phyloP scores from a whole-genome alignment of 2,113 vertebrate genomes.

The Psephotus haematonotus region DNA sequence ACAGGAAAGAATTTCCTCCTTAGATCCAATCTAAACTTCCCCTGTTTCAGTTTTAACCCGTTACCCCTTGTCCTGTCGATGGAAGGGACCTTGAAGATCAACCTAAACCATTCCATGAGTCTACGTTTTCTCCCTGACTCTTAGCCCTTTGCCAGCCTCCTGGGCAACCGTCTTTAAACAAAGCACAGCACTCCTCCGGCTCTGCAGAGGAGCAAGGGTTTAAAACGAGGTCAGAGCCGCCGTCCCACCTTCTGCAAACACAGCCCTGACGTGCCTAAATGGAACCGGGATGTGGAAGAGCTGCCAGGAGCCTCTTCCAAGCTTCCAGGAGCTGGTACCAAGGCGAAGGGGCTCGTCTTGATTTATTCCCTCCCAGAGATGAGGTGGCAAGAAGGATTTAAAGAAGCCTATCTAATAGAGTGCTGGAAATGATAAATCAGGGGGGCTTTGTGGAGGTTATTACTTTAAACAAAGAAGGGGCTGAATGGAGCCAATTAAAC shows the following conservation, averaged over 20 bases:
- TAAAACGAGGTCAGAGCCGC: background rate
- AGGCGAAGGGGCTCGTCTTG: background rate
- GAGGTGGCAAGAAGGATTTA: background rate
- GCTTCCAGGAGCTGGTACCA: background rate
- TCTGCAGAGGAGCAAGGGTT: background rate
- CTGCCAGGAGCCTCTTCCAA: background rate
- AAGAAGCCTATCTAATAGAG: constrained; percentile 67
- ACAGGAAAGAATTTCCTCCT: too few species aligned
- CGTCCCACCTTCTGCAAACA: background rate
- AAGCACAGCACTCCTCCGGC: fast-evolving
- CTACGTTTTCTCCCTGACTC: background rate
- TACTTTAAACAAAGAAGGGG: constrained; percentile 84
- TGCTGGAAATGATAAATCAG: constrained; percentile 87
- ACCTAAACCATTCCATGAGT: background rate
- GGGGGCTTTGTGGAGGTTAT: constrained; percentile 81
- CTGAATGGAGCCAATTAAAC: constrained; percentile 89
- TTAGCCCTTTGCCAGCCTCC: background rate
- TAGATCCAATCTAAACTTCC: too few species aligned
- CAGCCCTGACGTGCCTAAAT: background rate
- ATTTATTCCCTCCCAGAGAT: constrained; percentile 18
- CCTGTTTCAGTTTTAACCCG: too few species aligned
- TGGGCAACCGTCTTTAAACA: background rate
- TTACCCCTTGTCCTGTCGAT: too few species aligned
- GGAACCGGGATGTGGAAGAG: background rate
- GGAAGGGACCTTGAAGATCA: background rate